phyloP scores from a whole-genome alignment of 2,888 invertebrate species.

The Darwinula stevensoni region DNA sequence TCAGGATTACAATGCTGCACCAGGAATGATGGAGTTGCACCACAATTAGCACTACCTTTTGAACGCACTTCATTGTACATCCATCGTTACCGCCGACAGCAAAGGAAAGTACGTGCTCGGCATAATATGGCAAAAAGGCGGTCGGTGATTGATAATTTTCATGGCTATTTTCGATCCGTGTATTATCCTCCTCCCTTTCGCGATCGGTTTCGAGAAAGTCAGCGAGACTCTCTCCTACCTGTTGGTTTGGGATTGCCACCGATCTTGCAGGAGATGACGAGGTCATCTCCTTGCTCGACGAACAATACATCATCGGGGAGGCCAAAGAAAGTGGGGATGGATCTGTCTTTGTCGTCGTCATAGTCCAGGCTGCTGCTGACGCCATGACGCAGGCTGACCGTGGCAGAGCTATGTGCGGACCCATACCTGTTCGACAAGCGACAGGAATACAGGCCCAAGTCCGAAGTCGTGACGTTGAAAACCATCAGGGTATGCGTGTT shows the following conservation, averaged over 20 bases:
- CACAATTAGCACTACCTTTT: too few relatives aligned
- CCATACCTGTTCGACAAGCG: conserved; percentile 41
- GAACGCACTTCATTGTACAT: too few relatives aligned
- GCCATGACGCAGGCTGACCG: conserved; percentile 17
- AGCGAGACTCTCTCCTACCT: conserved; percentile 22
- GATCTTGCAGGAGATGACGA: conserved; percentile 49
- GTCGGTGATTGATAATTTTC: too few relatives aligned
- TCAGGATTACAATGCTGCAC: too few relatives aligned
- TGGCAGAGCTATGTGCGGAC: conserved; percentile 36
- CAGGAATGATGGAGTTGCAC: too few relatives aligned
- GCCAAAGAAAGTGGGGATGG: conserved; percentile 28
- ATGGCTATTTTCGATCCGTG: too few relatives aligned
- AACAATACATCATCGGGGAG: conserved; percentile 43
- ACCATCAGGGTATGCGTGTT: conserved; percentile 42
- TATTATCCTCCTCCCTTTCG: too few relatives aligned
- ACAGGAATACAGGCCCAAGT: conserved; percentile 37
- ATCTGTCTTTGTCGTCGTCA: conserved; percentile 9
- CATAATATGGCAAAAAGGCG: too few relatives aligned
- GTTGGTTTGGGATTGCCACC: conserved; percentile 56
- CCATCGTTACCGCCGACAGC: too few relatives aligned
- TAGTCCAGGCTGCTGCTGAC: neutral
- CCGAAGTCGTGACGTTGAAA: conserved; percentile 35
- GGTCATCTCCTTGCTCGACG: conserved; percentile 45
- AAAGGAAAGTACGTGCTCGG: too few relatives aligned
- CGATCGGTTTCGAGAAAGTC: too few relatives aligned